Evolutionary conservation across 2,113 vertebrate species (phyloP).

Genomic region (Catagonus wagneri): DNA sequence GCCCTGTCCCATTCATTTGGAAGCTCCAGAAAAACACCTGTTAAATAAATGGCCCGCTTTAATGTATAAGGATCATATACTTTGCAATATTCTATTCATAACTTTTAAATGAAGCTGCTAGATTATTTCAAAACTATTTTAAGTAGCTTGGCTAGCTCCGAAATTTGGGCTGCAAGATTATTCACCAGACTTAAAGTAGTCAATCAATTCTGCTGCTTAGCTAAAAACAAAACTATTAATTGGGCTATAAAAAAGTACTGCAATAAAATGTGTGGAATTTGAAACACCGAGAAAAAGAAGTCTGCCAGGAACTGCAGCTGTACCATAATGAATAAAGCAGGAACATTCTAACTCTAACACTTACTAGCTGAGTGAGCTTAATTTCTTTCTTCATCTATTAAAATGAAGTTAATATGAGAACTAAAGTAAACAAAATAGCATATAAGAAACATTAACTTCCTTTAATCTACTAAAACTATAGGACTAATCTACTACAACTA

Average conservation of each 20-base stretch:
- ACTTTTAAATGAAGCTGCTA: not conserved
- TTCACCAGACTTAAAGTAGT: not conserved
- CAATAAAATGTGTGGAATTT: slow-evolving; percentile 36
- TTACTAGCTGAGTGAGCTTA: slow-evolving; percentile 23
- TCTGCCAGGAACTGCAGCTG: not conserved
- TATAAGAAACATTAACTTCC: slow-evolving; percentile 49
- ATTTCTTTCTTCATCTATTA: slow-evolving; percentile 32
- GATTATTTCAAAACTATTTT: slow-evolving; percentile 46
- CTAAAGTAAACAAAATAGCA: slow-evolving; percentile 51
- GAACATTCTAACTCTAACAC: not conserved
- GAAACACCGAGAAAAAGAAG: slow-evolving; percentile 58
- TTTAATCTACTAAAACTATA: slow-evolving; percentile 33
- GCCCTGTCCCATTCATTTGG: not conserved
- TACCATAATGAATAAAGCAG: slow-evolving; percentile 48
- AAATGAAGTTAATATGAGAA: slow-evolving; percentile 50
- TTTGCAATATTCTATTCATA: slow-evolving; percentile 32
- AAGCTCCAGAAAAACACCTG: slow-evolving; percentile 46
- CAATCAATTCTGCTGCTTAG: not conserved
- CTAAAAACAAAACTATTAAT: slow-evolving; percentile 48
- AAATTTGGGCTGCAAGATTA: slow-evolving; percentile 41
- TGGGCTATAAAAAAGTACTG: slow-evolving; percentile 50
- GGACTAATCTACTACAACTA: not conserved
- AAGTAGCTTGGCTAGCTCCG: slow-evolving; percentile 34
- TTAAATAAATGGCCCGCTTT: slow-evolving; percentile 51
- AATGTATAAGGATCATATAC: slow-evolving; percentile 52